phyloP scores from a whole-genome alignment of 2,113 vertebrate species.

The Danionella cerebrum region DNA sequence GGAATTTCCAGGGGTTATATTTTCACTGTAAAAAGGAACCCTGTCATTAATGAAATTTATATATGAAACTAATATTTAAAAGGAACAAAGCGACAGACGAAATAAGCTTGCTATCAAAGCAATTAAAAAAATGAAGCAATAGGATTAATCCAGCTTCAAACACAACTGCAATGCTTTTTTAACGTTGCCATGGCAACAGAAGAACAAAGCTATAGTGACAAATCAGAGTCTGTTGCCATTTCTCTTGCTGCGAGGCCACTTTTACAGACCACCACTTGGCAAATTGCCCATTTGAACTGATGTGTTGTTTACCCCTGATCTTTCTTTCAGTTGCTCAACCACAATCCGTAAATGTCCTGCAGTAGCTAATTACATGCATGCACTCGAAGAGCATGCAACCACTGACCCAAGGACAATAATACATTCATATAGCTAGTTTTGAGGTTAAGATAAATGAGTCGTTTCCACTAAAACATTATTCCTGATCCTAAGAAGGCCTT shows the following conservation, averaged over 20 bases:
- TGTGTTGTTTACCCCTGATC: background rate
- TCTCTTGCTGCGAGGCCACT: background rate
- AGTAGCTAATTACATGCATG: background rate
- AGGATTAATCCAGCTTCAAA: too few relatives aligned
- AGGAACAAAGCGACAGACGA: too few relatives aligned
- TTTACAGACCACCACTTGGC: background rate
- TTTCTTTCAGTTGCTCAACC: background rate
- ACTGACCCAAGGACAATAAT: background rate
- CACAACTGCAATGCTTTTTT: slow-evolving; percentile 1
- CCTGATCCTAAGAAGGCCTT: too few relatives aligned
- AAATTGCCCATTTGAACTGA: background rate
- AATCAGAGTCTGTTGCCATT: background rate
- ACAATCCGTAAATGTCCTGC: background rate
- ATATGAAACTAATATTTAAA: background rate
- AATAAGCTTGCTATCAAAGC: background rate
- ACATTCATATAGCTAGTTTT: background rate
- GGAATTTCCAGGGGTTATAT: slow-evolving; percentile 1
- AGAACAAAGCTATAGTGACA: slow-evolving; percentile 7
- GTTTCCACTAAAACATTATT: background rate
- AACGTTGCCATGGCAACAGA: slow-evolving; percentile 57
- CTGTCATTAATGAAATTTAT: background rate
- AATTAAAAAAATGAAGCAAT: too few relatives aligned
- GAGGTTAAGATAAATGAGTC: background rate
- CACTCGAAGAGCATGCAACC: background rate
- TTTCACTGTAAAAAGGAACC: background rate